Percentiles rank a stretch among this genome's conserved stretches.
Evolutionary conservation across 2,113 vertebrate genomes (phyloP).

Genomic region (Laterallus jamaicensis): DNA sequence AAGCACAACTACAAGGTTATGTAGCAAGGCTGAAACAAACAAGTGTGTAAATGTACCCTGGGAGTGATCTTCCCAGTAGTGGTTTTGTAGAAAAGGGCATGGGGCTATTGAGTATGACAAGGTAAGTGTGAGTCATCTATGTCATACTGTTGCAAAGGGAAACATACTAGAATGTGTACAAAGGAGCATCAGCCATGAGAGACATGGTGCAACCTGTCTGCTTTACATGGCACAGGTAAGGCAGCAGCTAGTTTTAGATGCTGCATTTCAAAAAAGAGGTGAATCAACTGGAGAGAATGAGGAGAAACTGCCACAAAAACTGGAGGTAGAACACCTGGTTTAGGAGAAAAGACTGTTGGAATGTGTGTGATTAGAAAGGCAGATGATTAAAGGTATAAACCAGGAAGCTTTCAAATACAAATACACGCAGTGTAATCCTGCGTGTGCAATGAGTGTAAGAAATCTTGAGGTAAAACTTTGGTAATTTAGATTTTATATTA

Average conservation of each 20-base stretch:
- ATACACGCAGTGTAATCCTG: neutral
- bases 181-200: rapidly evolving
- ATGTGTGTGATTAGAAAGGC: neutral
- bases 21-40: neutral
- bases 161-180: neutral
- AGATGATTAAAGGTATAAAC: neutral
- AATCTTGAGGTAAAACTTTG: neutral
- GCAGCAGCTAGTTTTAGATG: neutral
- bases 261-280: neutral
- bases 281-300: neutral
- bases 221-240: neutral
- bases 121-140: neutral
- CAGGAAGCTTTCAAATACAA: neutral
- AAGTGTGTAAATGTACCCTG: neutral
- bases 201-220: rapidly evolving
- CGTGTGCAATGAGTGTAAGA: neutral
- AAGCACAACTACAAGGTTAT: neutral
- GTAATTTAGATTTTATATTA: neutral
- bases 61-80: neutral
- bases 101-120: neutral
- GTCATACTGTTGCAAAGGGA: neutral
- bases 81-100: neutral
- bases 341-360: neutral
- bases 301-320: neutral
- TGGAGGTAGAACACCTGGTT: neutral